Conservation (phyloP, 2,113 vertebrate species). For the Amblyornis subalaris region DNA sequence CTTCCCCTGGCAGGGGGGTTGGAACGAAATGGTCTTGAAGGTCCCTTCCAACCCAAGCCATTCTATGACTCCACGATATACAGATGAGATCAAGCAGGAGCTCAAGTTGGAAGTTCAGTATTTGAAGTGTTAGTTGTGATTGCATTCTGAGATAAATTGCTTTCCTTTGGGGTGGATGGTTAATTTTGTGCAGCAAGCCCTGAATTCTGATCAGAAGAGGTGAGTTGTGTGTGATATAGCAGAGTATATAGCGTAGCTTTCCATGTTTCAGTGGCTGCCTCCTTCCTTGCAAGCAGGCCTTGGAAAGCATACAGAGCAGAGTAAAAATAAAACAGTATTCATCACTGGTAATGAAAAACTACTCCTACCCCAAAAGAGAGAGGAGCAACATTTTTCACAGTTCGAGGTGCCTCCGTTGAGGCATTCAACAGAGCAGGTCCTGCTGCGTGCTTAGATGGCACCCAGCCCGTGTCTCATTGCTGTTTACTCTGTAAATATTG, state of each 20-base stretch:
- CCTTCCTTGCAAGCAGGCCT: background rate
- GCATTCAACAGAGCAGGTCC: background rate
- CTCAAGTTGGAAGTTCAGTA: background rate
- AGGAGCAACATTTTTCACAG: background rate
- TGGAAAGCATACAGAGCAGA: background rate
- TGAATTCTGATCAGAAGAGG: background rate
- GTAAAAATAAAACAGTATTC: background rate
- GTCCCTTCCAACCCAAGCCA: background rate
- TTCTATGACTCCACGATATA: background rate
- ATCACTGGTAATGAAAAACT: background rate
- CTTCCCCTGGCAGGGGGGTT: background rate
- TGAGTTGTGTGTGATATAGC: background rate
- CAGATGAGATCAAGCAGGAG: background rate
- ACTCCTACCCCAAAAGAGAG: background rate
- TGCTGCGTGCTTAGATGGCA: slow-evolving; percentile 15
- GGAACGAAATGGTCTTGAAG: background rate
- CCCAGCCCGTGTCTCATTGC: background rate
- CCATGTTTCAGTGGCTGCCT: background rate
- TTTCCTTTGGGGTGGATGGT: background rate
- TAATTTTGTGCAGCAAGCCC: background rate
- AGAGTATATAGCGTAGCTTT: background rate
- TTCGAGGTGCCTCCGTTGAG: background rate
- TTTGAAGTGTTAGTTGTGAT: background rate
- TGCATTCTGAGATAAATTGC: background rate
- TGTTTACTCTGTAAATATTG: slow-evolving; percentile 25